phyloP scores from a whole-genome alignment of 2,888 invertebrate species.

The Phlogophora meticulosa region DNA sequence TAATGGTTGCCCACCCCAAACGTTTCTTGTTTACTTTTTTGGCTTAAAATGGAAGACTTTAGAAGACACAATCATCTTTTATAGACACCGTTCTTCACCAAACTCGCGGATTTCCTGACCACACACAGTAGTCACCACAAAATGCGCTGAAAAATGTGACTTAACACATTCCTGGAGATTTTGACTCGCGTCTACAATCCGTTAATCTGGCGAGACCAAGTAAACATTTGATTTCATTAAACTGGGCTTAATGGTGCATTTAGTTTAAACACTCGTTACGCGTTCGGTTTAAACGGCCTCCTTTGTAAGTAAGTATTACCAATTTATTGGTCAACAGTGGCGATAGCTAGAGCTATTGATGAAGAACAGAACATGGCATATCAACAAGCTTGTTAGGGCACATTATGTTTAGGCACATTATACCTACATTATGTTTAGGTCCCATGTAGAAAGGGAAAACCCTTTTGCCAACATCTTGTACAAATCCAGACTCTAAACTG shows the following conservation, averaged over 20 bases:
- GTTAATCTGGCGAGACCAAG: slow-evolving; percentile 43
- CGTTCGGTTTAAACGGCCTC: neutral
- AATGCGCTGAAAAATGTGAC: slow-evolving; percentile 64
- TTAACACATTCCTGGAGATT: slow-evolving; percentile 66
- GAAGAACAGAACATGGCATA: neutral
- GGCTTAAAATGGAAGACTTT: no score
- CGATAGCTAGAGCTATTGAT: no score
- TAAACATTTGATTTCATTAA: slow-evolving; percentile 57
- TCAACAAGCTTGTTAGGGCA: no score
- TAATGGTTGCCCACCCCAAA: no score
- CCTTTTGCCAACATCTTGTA: no score
- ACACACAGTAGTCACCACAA: slow-evolving; percentile 57
- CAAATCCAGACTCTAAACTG: no score
- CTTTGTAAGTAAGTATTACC: neutral
- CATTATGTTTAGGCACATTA: no score
- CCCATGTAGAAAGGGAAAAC: no score
- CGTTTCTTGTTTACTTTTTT: no score
- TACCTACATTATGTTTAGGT: no score
- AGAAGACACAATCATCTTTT: no score
- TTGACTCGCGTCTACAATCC: slow-evolving; percentile 41
- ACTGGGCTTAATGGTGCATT: slow-evolving; percentile 35
- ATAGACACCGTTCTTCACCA: neutral
- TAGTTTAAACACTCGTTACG: slow-evolving; percentile 27
- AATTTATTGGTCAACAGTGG: neutral
- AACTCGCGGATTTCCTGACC: slow-evolving; percentile 35